Evolutionary conservation across 2,113 vertebrate species (phyloP).

Genomic region (Chroicocephalus ridibundus): DNA sequence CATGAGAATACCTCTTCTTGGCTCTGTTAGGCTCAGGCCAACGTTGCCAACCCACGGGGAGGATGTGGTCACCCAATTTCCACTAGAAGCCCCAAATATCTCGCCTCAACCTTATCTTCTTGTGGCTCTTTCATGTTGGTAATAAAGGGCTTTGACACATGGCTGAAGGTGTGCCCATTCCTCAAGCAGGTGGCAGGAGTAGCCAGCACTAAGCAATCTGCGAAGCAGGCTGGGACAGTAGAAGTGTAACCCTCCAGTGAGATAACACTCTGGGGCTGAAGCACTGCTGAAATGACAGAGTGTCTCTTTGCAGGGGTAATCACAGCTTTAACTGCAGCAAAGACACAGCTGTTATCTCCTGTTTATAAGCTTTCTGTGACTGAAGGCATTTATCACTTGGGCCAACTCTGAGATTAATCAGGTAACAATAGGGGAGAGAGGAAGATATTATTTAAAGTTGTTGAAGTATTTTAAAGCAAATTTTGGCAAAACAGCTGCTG

Average conservation of each 20-base stretch:
- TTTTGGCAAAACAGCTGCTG: neutral
- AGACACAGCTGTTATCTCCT: neutral
- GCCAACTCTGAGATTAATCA: neutral
- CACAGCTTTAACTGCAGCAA: neutral
- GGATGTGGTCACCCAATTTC: neutral
- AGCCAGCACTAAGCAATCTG: neutral
- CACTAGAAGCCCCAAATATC: neutral
- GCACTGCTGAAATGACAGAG: neutral
- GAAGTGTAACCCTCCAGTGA: neutral
- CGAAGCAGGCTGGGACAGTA: neutral
- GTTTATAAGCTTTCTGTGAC: neutral
- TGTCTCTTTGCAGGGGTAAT: neutral
- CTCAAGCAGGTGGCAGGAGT: neutral
- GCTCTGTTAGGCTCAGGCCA: neutral
- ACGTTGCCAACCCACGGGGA: neutral
- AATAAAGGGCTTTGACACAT: neutral
- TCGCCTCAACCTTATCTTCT: neutral
- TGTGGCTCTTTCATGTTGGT: neutral
- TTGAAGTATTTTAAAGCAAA: neutral
- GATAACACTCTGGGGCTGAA: neutral
- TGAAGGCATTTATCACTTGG: neutral
- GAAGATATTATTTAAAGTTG: neutral
- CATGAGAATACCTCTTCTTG: neutral
- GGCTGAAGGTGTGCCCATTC: neutral
- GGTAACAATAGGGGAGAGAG: neutral